phyloP scores from a whole-genome alignment of 92 coral and sea anemone species.

The Micromussa lordhowensis region DNA sequence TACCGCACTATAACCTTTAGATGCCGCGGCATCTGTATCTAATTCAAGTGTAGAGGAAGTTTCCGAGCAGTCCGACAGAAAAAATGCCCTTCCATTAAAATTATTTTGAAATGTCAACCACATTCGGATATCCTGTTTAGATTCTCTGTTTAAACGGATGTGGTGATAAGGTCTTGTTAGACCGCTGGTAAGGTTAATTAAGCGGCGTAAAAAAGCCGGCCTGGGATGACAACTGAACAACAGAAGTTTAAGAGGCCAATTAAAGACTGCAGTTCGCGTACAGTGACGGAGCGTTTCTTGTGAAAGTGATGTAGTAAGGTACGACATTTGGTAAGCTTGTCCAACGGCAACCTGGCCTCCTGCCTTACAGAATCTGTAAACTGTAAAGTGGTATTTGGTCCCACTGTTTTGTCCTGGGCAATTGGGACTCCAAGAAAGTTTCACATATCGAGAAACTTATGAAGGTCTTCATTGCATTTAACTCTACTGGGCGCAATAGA shows the following conservation, averaged over 20 bases:
- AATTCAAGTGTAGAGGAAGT: too few species aligned
- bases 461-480: not conserved
- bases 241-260: conserved; percentile 49
- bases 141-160: too few species aligned
- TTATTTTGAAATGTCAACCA: too few species aligned
- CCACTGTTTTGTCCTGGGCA: conserved; percentile 43
- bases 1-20: too few species aligned
- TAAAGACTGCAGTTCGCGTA: conserved; percentile 58
- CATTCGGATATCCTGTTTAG: too few species aligned
- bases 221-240: conserved; percentile 48
- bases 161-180: conserved; percentile 21
- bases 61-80: too few species aligned
- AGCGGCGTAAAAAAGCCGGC: conserved; percentile 60
- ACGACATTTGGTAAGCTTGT: too few species aligned
- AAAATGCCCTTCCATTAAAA: too few species aligned
- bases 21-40: too few species aligned
- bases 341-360: too few species aligned
- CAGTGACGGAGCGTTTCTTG: conserved; percentile 36
- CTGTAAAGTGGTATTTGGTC: conserved; percentile 22
- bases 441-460: conserved; percentile 44
- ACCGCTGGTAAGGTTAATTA: conserved; percentile 58
- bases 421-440: conserved; percentile 54
- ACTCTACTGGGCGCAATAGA: conserved; percentile 15
- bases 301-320: conserved; percentile 28
- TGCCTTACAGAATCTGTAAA: conserved; percentile 39